Evolutionary conservation across 2,888 invertebrate genomes (phyloP).

Genomic region (Cephus sareptanus): DNA sequence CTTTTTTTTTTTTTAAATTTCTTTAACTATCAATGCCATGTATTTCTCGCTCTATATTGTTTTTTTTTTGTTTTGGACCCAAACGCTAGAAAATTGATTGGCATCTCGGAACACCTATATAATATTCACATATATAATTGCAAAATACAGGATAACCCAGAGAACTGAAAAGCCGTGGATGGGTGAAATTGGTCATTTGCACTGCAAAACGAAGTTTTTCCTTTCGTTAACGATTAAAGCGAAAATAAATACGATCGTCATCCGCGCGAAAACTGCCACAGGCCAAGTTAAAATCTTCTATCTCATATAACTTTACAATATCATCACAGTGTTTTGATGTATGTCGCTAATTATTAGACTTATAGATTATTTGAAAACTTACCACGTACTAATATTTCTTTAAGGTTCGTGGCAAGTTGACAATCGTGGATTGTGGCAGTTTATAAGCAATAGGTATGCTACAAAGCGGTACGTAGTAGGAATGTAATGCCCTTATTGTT

Average conservation of each 20-base stretch:
- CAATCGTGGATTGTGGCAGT: slow-evolving; percentile 44
- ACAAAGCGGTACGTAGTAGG: slow-evolving; percentile 38
- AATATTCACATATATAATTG: slow-evolving; percentile 34
- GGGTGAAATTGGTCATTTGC: slow-evolving; percentile 32
- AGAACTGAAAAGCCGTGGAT: slow-evolving; percentile 50
- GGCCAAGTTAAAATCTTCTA: slow-evolving; percentile 35
- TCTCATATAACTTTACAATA: slow-evolving; percentile 45
- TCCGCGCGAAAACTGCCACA: slow-evolving; percentile 32
- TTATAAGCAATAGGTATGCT: slow-evolving; percentile 39
- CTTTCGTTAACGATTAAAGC: slow-evolving; percentile 9
- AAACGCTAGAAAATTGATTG: slow-evolving; percentile 45
- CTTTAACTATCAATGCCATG: not conserved
- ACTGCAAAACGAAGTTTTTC: not conserved
- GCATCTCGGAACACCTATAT: slow-evolving; percentile 48
- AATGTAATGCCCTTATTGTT: slow-evolving; percentile 31
- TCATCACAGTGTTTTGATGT: slow-evolving; percentile 60
- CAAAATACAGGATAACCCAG: slow-evolving; percentile 41
- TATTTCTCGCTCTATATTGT: not conserved
- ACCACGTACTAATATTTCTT: slow-evolving; percentile 8
- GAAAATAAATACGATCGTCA: slow-evolving; percentile 7
- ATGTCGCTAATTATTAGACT: slow-evolving; percentile 45
- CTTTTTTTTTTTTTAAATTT: not conserved
- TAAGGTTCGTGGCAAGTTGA: slow-evolving; percentile 21
- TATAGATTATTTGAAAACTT: slow-evolving; percentile 32
- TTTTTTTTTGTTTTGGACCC: slow-evolving; percentile 20